phyloP scores from a whole-genome alignment of 2,113 vertebrate genomes.

The Oncorhynchus tshawytscha region DNA sequence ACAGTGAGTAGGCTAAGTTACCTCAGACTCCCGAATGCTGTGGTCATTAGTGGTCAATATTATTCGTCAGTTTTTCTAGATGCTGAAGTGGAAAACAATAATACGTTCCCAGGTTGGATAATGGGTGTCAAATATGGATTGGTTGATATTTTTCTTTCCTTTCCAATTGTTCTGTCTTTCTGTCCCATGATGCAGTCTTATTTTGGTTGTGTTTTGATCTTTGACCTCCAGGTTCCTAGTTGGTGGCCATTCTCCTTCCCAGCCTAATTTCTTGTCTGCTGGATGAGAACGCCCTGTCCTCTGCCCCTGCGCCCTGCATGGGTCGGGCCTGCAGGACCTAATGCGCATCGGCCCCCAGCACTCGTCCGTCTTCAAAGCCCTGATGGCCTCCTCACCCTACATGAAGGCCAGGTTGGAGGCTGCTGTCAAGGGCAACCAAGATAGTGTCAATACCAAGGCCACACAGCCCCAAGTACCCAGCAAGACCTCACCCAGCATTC shows the following conservation, averaged over 20 bases:
- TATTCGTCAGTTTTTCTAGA: too few species aligned
- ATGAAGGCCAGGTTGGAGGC: constrained; percentile 89
- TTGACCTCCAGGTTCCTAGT: constrained; percentile 73
- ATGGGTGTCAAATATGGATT: too few species aligned
- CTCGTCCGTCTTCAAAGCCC: constrained; percentile 80
- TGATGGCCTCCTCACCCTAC: constrained; percentile 82
- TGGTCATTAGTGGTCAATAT: background rate
- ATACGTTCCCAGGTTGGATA: too few species aligned
- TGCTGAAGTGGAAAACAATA: too few species aligned
- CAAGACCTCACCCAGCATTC: too few species aligned
- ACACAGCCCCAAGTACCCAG: constrained; percentile 55
- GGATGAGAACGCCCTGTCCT: constrained; percentile 86
- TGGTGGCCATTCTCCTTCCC: constrained; percentile 82
- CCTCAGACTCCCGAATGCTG: background rate
- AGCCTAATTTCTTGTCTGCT: constrained; percentile 90
- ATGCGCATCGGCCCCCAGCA: constrained; percentile 88
- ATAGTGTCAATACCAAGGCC: constrained; percentile 77
- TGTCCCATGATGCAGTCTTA: background rate
- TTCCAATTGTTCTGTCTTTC: too few species aligned
- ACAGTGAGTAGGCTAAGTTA: constrained; percentile 66
- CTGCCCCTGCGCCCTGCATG: constrained; percentile 82
- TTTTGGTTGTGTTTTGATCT: background rate
- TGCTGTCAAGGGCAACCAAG: constrained; percentile 87
- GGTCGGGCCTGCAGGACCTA: constrained; percentile 84
- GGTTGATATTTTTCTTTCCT: too few species aligned